Evolutionary conservation across 2,888 invertebrate species (phyloP).

Genomic region (Lasioglossum villosulum): DNA sequence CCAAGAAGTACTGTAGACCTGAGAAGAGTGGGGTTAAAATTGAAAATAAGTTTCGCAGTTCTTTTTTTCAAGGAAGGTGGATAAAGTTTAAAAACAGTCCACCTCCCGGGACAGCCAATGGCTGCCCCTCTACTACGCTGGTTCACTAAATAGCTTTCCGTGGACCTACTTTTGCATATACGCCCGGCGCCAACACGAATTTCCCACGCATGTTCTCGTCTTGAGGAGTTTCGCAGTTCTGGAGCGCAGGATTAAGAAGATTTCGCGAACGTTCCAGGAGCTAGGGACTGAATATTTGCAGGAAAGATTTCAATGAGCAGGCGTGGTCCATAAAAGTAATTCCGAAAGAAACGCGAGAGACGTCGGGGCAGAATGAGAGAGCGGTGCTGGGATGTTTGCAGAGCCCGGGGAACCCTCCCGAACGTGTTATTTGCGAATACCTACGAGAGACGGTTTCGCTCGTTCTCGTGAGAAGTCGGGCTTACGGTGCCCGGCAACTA

Average conservation of each 20-base stretch:
- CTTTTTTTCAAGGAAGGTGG: no score
- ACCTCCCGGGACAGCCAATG: no score
- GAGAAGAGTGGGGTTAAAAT: neutral
- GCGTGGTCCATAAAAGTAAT: constrained; percentile 40
- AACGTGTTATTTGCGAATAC: constrained; percentile 75
- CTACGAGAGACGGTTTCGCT: constrained; percentile 66
- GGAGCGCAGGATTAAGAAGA: neutral
- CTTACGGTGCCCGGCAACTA: constrained; percentile 65
- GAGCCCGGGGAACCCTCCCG: constrained; percentile 66
- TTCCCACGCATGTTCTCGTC: no score
- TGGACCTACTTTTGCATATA: no score
- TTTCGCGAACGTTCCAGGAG: neutral
- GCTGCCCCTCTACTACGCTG: no score
- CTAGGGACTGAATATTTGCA: constrained; percentile 29
- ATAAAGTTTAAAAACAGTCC: no score
- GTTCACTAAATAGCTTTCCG: no score
- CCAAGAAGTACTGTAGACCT: neutral
- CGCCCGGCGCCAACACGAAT: no score
- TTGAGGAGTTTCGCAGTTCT: neutral
- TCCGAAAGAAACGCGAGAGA: constrained; percentile 60
- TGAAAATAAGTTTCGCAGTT: neutral
- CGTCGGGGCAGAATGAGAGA: constrained; percentile 61
- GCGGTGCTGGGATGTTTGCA: constrained; percentile 71
- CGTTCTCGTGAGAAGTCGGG: constrained; percentile 69
- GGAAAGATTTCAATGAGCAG: constrained; percentile 9